Conservation (phyloP, 2,113 vertebrate genomes). For the Stegostoma tigrinum region DNA sequence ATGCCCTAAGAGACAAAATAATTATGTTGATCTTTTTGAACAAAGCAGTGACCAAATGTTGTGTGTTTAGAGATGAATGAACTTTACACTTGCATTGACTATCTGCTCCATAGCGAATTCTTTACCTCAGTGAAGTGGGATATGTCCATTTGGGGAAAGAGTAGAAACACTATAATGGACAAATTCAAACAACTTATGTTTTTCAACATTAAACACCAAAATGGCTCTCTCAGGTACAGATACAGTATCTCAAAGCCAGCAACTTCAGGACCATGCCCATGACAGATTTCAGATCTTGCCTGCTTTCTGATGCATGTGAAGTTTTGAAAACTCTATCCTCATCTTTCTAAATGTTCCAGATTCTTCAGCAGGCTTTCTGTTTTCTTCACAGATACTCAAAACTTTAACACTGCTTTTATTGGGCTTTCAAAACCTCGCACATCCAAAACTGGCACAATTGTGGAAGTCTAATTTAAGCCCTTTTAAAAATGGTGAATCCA, state of each 20-base stretch:
- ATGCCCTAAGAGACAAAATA: slow-evolving; percentile 57
- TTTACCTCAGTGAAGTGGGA: neutral
- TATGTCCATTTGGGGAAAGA: neutral
- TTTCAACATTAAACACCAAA: neutral
- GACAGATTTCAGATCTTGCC: neutral
- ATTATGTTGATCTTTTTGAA: neutral
- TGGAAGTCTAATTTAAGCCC: neutral
- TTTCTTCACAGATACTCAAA: no score
- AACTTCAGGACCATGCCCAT: neutral
- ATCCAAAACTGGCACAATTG: no score
- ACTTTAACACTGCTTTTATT: neutral
- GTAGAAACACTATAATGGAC: neutral
- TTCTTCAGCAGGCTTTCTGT: no score
- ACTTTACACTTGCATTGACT: neutral
- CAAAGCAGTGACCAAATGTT: neutral
- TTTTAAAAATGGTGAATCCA: neutral
- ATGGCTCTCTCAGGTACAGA: neutral
- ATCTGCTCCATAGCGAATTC: neutral
- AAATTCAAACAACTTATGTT: neutral
- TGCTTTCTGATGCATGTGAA: neutral
- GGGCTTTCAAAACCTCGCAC: neutral
- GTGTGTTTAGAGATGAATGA: neutral
- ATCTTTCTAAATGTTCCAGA: no score
- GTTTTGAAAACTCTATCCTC: neutral
- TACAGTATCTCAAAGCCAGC: neutral